Evolutionary conservation across 2,113 vertebrate species (phyloP).

Genomic region (Blennius ocellaris): DNA sequence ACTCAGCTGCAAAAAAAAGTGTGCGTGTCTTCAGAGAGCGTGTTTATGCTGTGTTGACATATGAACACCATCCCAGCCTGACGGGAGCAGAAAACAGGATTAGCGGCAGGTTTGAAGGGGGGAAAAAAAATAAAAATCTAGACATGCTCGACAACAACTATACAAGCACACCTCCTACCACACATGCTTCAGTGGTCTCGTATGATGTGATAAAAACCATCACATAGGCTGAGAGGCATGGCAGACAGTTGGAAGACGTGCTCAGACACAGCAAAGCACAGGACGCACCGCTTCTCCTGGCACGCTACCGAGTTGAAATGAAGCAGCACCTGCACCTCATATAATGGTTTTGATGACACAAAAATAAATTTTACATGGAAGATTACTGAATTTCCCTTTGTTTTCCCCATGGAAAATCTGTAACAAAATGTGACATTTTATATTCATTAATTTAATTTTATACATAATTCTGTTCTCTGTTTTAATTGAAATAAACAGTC

Average conservation of each 20-base stretch:
- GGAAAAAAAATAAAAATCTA: slow-evolving; percentile 28
- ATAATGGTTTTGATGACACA: neutral
- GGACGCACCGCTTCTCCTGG: slow-evolving; percentile 26
- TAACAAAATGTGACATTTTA: slow-evolving; percentile 4
- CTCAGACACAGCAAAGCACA: slow-evolving; percentile 39
- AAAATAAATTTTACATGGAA: slow-evolving; percentile 2
- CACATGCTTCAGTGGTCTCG: slow-evolving; percentile 59
- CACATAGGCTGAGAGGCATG: slow-evolving; percentile 39
- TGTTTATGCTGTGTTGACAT: slow-evolving; percentile 53
- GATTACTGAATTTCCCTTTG: slow-evolving; percentile 6
- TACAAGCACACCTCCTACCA: slow-evolving; percentile 54
- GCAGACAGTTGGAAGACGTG: slow-evolving; percentile 52
- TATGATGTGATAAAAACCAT: slow-evolving; percentile 69
- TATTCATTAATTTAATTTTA: neutral
- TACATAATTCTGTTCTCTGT: neutral
- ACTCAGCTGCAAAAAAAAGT: slow-evolving; percentile 36
- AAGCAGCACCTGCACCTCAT: neutral
- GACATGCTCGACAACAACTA: slow-evolving; percentile 73
- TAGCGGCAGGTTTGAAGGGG: slow-evolving; percentile 55
- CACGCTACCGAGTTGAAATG: slow-evolving; percentile 19
- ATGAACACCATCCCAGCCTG: slow-evolving; percentile 30
- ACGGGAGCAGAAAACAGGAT: slow-evolving; percentile 61
- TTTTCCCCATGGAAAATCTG: neutral
- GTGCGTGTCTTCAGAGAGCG: slow-evolving; percentile 40
- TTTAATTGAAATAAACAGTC: neutral